These are phyloP conservation scores for Brachyhypopomus occidentalis DNA, from an alignment of 2,113 vertebrate genomes.

Conservation along the genomic window DNA sequence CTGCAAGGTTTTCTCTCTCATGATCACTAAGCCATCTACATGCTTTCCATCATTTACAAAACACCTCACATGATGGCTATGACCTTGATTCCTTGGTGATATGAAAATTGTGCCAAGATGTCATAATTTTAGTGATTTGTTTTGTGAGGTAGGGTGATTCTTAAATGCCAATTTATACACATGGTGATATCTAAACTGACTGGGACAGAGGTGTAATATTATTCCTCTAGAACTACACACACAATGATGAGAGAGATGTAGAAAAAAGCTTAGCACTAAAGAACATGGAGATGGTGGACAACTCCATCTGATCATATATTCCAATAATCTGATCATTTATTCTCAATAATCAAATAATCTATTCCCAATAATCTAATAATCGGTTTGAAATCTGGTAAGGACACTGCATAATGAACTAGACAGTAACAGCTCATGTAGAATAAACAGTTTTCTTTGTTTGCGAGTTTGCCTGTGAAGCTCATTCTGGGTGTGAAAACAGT, in stretches of 20 bases:
- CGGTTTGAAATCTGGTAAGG: too few species aligned
- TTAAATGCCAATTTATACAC: slow-evolving; percentile 10
- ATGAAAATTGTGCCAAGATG: background rate
- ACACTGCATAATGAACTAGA: background rate
- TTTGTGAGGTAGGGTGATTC: slow-evolving; percentile 1
- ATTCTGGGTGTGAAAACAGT: slow-evolving; percentile 66
- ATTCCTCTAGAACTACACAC: background rate
- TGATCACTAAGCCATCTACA: background rate
- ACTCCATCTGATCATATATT: background rate
- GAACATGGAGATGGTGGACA: slow-evolving; percentile 12
- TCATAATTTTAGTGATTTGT: background rate
- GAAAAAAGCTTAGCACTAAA: slow-evolving; percentile 5
- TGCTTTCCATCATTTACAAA: slow-evolving; percentile 4
- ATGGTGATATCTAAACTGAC: background rate
- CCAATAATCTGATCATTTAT: too few species aligned
- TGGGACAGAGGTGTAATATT: background rate
- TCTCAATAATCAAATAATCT: background rate
- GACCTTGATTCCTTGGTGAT: background rate
- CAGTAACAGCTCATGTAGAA: slow-evolving; percentile 38
- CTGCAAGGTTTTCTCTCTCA: background rate
- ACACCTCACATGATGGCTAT: slow-evolving; percentile 1
- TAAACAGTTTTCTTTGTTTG: slow-evolving; percentile 22
- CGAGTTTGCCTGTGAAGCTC: slow-evolving; percentile 61
- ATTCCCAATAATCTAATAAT: background rate
- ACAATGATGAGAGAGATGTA: background rate